Evolutionary conservation across 1,140 invertebrate genomes (phyloP), one percentile per base, ranked within the genome.

Genomic region (Drosophila prosaltans): DNA sequence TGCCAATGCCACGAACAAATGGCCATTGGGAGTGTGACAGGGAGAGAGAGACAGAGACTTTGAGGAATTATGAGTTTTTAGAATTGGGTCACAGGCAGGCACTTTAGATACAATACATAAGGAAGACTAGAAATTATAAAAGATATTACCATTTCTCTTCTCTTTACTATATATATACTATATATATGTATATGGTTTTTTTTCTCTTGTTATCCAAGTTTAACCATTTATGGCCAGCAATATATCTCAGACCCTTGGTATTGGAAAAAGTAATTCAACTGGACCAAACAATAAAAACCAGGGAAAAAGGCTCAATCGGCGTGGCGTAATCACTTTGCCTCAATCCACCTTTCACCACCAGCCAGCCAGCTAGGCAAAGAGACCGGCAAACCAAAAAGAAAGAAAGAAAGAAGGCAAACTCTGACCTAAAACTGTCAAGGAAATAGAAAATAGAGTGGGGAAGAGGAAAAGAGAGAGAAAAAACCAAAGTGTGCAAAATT

Each of bases 371-470:
- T 39, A 8, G 36, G 3, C 36, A 81, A 70, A 60, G 71, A 72
- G 48, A 65, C 32, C 24, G 2, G 11, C 30, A 55, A 69, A 65
- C 32, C 39, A 48, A 24, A 48, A 7, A 43, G 16, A 16, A 16
- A 16, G 16, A 45, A 57, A 28, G 43, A 77, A 82, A 72, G 48
- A 62, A 68, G 62, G 59, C 62, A 30, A 61, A n/a, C 57, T 30
- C 68, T 86, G 82, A 86, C 83, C 83, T 55, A 77, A 83, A 83
- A 88, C 77, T 88, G 83, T 88, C 83, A 88, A 26, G 45, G 21
- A 51, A 51, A 51, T 51, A 51, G 45, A 51, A 76, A 76, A 71
- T 61, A 41, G 21, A 11, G 32, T 54, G 60, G 41, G 21, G 32
- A 72, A 51, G 59, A 58, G 60, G 9, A 30, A 55, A 6, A 75